Conservation (phyloP, 1,140 invertebrate genomes). For the Rhynchophorus ferrugineus region DNA sequence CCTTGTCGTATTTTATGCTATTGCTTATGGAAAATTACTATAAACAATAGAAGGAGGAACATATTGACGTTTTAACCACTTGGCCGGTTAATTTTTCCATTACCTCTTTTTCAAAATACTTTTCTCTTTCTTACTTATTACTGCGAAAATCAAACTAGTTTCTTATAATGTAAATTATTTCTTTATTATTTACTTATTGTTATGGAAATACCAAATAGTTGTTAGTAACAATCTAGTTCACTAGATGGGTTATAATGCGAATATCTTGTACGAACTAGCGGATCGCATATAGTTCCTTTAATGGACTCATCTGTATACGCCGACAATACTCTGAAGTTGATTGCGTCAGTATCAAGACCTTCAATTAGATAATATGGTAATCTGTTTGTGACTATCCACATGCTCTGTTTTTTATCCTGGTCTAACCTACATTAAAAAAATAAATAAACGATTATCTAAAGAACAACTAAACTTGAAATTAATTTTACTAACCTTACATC, state of each 20-base stretch:
- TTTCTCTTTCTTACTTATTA: too few species aligned
- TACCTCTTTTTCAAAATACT: too few species aligned
- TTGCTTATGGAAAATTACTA: too few species aligned
- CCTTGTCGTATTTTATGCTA: too few species aligned
- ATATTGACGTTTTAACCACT: too few species aligned
- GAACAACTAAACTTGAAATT: too few species aligned
- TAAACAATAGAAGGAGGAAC: too few species aligned
- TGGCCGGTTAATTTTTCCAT: too few species aligned
- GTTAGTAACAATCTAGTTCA: slow-evolving; percentile 29
- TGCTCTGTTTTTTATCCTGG: slow-evolving; percentile 54
- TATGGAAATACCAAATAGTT: too few species aligned
- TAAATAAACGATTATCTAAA: neutral
- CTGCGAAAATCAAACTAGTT: too few species aligned
- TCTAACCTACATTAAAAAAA: slow-evolving; percentile 45
- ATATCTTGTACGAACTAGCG: slow-evolving; percentile 29
- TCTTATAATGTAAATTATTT: too few species aligned
- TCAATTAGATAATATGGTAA: slow-evolving; percentile 67
- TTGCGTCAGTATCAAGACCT: slow-evolving; percentile 52
- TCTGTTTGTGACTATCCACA: slow-evolving; percentile 69
- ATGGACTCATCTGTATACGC: slow-evolving; percentile 54
- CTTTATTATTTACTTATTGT: too few species aligned
- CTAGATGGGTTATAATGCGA: slow-evolving; percentile 13
- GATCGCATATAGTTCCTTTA: slow-evolving; percentile 61
- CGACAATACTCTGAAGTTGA: slow-evolving; percentile 65
- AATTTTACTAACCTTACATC: slow-evolving; percentile 55